Evolutionary conservation across 2,888 invertebrate species (phyloP), one percentile per base, ranked within the genome.

Genomic region (Cantharis lateralis): DNA sequence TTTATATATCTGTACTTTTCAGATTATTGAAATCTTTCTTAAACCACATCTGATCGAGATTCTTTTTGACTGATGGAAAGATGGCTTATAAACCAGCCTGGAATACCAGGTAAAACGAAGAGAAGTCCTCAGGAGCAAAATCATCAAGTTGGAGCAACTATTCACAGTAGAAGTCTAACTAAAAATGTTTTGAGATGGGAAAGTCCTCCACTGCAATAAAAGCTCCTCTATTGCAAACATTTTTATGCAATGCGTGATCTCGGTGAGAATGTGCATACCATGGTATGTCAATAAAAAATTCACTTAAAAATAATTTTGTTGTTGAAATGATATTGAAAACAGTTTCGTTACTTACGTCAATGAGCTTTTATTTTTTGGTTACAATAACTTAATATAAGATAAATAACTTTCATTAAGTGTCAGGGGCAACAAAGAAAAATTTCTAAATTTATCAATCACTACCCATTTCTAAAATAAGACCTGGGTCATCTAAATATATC

Each of bases 401-500:
- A 66, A 66, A 66, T 24, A 66, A 66, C 64, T 66, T 66, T 66
- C 64, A 66, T 66, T 66, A 66, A 66, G 64, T 66, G 64, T 66
- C 64, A 66, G 64, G 64, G 64, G 64, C 64, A 66, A 62, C 71
- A 72, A 72, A 66, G 18, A 68, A 68, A 72, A 73, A 62, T 18
- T 69, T 62, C 18, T 48, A 68, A 69, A 73, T 73, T 73, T 73
- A 73, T 73, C 68, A 24, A 73, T 70, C 74, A 28, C 74, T 64
- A 63, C 64, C 74, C 63, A 64, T 28, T 18, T 70, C 74, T 66
- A 70, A 74, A 74, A 63, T 74, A 74, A 70, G 48, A 15, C 15
- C 18, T 62, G 70, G 74, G 74, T 74, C 74, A 74, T 64, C 70
- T 74, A 74, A 74, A 74, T 74, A 70, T 74, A 74, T 64, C 69